Conservation (phyloP, 2,797 vertebrate genomes). For the Tangara arthus region DNA sequence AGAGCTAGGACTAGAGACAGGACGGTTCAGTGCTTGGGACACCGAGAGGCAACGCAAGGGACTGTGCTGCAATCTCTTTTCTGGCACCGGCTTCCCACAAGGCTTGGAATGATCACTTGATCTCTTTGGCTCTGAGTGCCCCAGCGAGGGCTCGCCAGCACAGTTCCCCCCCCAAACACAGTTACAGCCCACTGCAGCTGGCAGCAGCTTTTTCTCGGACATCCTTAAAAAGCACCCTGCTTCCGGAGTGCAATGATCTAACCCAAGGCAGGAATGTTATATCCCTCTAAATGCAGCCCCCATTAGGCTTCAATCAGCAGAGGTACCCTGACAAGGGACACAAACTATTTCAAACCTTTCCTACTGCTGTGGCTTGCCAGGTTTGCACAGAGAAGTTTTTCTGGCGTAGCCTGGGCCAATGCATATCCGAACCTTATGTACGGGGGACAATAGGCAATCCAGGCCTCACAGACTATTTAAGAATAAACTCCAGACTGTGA, state of each 20-base stretch:
- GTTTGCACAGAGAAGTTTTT: constrained; percentile 19
- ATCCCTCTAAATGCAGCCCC: background rate
- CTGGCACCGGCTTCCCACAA: background rate
- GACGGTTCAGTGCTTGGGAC: background rate
- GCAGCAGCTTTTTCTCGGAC: background rate
- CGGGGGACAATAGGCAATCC: constrained; percentile 62
- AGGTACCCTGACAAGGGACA: background rate
- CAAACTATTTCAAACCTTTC: background rate
- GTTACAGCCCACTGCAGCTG: background rate
- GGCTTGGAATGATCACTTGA: constrained; percentile 22
- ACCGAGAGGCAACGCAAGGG: background rate
- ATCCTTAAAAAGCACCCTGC: background rate
- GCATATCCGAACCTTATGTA: constrained; percentile 54
- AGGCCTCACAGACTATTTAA: constrained; percentile 69
- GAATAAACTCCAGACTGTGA: constrained; percentile 70
- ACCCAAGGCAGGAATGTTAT: background rate
- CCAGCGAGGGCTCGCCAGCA: background rate
- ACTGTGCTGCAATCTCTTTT: background rate
- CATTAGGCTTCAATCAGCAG: background rate
- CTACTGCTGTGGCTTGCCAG: background rate
- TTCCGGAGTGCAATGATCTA: background rate
- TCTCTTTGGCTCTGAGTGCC: background rate
- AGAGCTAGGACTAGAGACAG: background rate
- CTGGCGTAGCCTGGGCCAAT: constrained; percentile 33
- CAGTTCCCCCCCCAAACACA: background rate